Evolutionary conservation across 2,113 vertebrate species (phyloP), one percentile per base, ranked within the genome.

Genomic region (Saguinus imperator): DNA sequence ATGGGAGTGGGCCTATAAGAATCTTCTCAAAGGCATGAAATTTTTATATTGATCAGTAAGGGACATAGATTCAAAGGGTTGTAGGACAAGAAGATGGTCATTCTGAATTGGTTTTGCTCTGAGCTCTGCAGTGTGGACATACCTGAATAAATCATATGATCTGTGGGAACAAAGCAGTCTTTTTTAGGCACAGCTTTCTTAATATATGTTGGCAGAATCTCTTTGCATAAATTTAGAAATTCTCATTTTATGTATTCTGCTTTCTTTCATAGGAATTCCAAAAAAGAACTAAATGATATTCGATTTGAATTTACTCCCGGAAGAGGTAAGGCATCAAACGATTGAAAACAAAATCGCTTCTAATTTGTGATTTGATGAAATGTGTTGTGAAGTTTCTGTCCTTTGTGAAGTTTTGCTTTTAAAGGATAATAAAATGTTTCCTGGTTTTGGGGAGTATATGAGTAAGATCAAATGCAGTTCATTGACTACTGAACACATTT

Each of bases 231-330:
- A 81, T 87, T 75, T n/a, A 87, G 87, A 96, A 72, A 75, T 76
- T 66, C n/a, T 90, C 45, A 45, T 70, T 82, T 93, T 80, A 95
- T n/a, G 50, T 48, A 43, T 48, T 97, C 43, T 95, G 14, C 97
- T 94, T 84, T 97, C 89, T 96, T 87, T 79, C 21, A 14, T 97
- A 99, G 99, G 98, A 99, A 99, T 99, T 99, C 99, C 93, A 99
- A 99, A 98, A 99, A 99, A 98, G 99, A 99, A 96, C 99, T 99
- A 82, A 99, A 99, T 93, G 99, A 99, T 98, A 99, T 99, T 97
- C 99, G 99, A 98, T 99, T 99, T 98, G 99, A 99, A 98, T 99
- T 99, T 94, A 99, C 99, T 98, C 99, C 99, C 93, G 99, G 99
- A 85, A 99, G 99, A 99, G 99, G 99, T 99, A 72, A 99, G 99